Conservation (phyloP, 2,797 vertebrate species). For the Thalassophryne amazonica region DNA sequence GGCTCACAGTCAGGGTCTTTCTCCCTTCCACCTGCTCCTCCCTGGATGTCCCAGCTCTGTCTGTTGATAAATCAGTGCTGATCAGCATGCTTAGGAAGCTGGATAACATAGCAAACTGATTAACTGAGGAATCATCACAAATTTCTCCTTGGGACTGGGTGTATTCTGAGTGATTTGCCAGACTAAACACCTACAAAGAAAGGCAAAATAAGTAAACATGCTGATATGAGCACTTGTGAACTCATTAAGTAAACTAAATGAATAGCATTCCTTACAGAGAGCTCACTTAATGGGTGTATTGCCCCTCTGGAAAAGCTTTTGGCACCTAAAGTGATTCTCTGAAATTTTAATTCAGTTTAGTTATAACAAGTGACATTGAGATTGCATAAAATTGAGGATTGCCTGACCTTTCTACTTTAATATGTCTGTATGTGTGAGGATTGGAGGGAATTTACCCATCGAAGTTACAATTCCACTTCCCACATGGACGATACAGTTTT, state of each 20-base stretch:
- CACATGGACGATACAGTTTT: too few relatives aligned
- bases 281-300: conserved; percentile 2
- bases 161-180: conserved; percentile 11
- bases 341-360: too few relatives aligned
- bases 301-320: too few relatives aligned
- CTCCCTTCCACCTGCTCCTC: conserved; percentile 9
- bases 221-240: conserved; percentile 1
- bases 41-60: conserved; percentile 1
- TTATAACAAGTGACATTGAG: too few relatives aligned
- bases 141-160: neutral
- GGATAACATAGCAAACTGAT: too few relatives aligned
- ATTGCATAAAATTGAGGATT: too few relatives aligned
- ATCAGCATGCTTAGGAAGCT: conserved; percentile 15
- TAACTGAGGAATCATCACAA: too few relatives aligned
- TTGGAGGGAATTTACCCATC: too few relatives aligned
- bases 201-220: conserved; percentile 14
- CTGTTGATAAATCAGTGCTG: conserved; percentile 25
- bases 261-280: conserved; percentile 3
- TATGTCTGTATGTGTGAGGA: too few relatives aligned
- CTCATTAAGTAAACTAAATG: conserved; percentile 11
- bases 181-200: conserved; percentile 20
- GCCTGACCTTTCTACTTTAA: too few relatives aligned
- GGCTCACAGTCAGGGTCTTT: conserved; percentile 20
- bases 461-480: too few relatives aligned
- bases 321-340: too few relatives aligned